Base-by-base conservation (phyloP, 2,888 invertebrate species). In the Phengaris arion region DNA sequence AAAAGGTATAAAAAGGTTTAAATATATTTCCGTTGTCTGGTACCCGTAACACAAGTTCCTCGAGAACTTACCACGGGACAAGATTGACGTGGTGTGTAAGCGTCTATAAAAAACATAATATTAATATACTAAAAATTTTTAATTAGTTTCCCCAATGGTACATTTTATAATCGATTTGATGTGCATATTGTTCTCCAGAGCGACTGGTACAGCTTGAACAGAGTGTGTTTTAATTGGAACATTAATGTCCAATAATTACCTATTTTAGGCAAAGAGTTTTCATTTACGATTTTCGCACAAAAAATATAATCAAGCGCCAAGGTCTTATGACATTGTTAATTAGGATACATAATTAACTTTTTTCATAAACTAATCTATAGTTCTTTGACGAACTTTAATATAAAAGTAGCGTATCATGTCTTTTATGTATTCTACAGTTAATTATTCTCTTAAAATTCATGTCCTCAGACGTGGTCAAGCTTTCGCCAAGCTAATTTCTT, bases 381-480 rank as follows among this genome's bases (percentile, higher is more conserved):
- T 59, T 59, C 59, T 59, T 59, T 59, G 59, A 59, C 22, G 59
- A 22, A 9, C 59, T 59, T 59, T 59, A 59, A 22, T 59, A 59
- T 48, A 6, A 48, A 15, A 59, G 59, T 59, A 59, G 22, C 22
- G 15, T 22, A 59, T 10, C 22, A 59, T 10, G 9, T 59, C 59
- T 59, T 59, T 59, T 59, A 10, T 15, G 59, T 59, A 22, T 15
- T 59, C 22, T 15, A 9, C 9, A 59, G 59, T 59, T 59, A 59
- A 59, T 59, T 22, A 59, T 15, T 59, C 59, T 59, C 22, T 59
- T 59, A 22, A 59, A 59, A 59, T 59, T 59, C 59, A 59, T 22
- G 22, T 59, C 22, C 22, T 59, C 22, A 9, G 15, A 8, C 22
- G 15, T 59, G 3, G 59, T 22, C 59, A 59, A 59, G 22, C 59